Conservation (phyloP, 2,797 vertebrate species). For the Lepidocolaptes lacrymiger region DNA sequence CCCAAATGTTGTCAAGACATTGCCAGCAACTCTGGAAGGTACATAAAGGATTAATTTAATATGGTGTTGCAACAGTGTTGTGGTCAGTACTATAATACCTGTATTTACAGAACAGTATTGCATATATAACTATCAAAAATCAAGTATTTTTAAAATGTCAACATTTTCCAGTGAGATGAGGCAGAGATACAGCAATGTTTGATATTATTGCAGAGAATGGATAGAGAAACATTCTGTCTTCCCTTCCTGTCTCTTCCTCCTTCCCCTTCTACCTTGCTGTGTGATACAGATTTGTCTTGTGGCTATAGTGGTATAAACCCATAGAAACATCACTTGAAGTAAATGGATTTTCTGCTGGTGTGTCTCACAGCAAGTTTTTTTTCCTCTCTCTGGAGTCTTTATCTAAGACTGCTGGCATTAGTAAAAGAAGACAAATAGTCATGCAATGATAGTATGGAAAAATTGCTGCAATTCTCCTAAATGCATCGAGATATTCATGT, state of each 20-base stretch:
- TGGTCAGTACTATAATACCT: background rate
- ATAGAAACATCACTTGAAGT: background rate
- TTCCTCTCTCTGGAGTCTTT: background rate
- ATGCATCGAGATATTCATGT: background rate
- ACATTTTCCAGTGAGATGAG: background rate
- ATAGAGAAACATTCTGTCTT: background rate
- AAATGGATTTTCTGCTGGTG: background rate
- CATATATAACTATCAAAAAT: background rate
- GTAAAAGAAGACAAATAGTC: background rate
- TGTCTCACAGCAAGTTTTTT: background rate
- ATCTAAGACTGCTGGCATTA: background rate
- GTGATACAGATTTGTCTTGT: background rate
- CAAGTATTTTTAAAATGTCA: background rate
- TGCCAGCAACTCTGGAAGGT: background rate
- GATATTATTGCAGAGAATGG: background rate
- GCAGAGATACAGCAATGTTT: background rate
- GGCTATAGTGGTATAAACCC: background rate
- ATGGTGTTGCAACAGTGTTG: background rate
- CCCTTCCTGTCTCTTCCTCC: background rate
- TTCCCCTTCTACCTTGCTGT: background rate
- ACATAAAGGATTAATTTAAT: background rate
- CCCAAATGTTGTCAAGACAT: background rate
- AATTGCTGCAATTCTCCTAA: background rate
- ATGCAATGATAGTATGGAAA: background rate
- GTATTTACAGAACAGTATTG: background rate